Conservation (phyloP, 2,888 invertebrate species). For the Tachina fera region DNA sequence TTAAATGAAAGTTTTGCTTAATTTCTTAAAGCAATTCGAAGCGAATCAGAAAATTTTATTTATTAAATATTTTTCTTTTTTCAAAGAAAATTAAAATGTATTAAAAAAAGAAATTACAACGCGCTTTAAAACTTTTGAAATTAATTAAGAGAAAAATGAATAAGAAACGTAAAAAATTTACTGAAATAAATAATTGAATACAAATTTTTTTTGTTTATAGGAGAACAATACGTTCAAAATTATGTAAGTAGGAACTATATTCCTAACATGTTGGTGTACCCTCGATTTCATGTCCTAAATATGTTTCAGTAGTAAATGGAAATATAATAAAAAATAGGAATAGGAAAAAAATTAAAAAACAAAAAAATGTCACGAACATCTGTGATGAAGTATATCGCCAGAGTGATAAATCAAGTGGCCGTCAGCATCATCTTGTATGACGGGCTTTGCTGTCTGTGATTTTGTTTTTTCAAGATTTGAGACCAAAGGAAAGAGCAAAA, state of each 20-base stretch:
- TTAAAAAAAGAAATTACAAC: slow-evolving; percentile 12
- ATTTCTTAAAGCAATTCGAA: not conserved
- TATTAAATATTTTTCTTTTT: not conserved
- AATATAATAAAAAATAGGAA: slow-evolving; percentile 73
- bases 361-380: slow-evolving; percentile 97
- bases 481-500: slow-evolving; percentile 53
- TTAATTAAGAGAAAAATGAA: not conserved
- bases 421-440: slow-evolving; percentile 99
- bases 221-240: slow-evolving; percentile 39
- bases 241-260: slow-evolving; percentile 3
- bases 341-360: slow-evolving; percentile 77
- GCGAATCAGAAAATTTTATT: not conserved
- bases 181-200: slow-evolving; percentile 21
- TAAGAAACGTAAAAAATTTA: slow-evolving; percentile 12
- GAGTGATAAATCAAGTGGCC: slow-evolving; percentile 99
- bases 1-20: not conserved
- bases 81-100: slow-evolving; percentile 10
- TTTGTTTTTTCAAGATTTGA: slow-evolving; percentile 57
- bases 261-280: slow-evolving; percentile 44
- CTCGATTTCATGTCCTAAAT: slow-evolving; percentile 60
- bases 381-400: slow-evolving; percentile 99
- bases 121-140: slow-evolving; percentile 41
- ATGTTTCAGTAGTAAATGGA: slow-evolving; percentile 66
- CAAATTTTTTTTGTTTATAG: not conserved
- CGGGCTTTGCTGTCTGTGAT: slow-evolving; percentile 86